Evolutionary conservation across 1,140 invertebrate species (phyloP), one percentile per base, ranked within the genome.

Genomic region (Vanessa tameamea): DNA sequence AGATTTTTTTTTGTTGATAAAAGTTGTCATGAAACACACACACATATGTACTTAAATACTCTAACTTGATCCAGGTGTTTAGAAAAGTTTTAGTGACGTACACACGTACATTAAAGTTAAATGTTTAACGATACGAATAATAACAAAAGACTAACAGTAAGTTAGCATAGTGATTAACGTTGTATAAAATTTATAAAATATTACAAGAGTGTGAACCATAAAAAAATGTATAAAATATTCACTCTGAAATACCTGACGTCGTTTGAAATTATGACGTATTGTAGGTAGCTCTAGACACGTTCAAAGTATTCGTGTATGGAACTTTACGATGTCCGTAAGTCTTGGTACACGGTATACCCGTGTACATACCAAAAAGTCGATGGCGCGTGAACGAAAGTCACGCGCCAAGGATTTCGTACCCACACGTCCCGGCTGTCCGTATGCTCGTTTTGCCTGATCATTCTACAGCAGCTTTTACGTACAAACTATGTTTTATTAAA

Each of bases 301-400:
- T 67, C 65, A 72, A 79, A 78, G 82, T 82, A 82, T 80, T 80
- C 78, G 77, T 82, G 80, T 83, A 80, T 81, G 72, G 70, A 72
- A 78, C 74, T 84, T 87, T 82, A 87, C 78, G 70, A 82, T 79
- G 81, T 83, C 78, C 78, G 74, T 82, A 86, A 83, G 87, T 87
- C 77, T 75, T 64, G 63, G 67, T 61, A 77, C 71, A 68, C 55
- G 65, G 48, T 68, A 73, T 68, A 68, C 20, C 48, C 31, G 31
- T 68, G 64, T 71, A 76, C 87, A 90, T 90, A 85, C 81, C 87
- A 83, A 84, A 86, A 81, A 86, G 66, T 82, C 89, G 80, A 92
- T 90, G 84, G 81, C 82, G 89, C 90, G 85, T 87, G 83, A 88
- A 87, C 79, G 75, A 84, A 79, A 90, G 90, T 91, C 90, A 91